These are phyloP conservation scores for Papilio demoleus DNA, from an alignment of 2,888 invertebrate genomes.

Conservation along the genomic window DNA sequence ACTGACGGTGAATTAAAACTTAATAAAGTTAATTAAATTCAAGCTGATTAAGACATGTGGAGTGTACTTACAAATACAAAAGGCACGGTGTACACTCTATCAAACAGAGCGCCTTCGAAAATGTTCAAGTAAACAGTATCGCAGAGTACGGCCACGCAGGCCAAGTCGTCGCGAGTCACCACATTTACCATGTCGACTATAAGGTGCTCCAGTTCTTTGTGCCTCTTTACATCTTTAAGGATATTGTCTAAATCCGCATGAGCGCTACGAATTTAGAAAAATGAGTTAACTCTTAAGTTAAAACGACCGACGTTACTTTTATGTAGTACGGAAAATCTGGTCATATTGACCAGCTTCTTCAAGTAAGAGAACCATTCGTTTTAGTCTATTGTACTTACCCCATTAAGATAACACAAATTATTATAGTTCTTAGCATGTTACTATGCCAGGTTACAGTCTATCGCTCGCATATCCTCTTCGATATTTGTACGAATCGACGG, in stretches of 20 bases:
- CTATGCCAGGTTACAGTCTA: constrained; percentile 47
- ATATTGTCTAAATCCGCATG: constrained; percentile 54
- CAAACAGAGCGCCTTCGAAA: constrained; percentile 78
- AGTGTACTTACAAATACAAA: constrained; percentile 80
- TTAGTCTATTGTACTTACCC: constrained; percentile 36
- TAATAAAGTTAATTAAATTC: not conserved
- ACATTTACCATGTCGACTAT: constrained; percentile 64
- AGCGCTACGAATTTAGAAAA: constrained; percentile 47
- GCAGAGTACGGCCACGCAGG: constrained; percentile 80
- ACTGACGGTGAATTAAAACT: not conserved
- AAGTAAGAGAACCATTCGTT: not conserved
- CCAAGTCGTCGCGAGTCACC: constrained; percentile 59
- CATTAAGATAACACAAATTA: constrained; percentile 31
- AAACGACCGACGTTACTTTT: no score
- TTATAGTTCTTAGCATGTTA: constrained; percentile 41
- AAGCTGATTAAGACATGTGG: no score
- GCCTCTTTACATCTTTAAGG: constrained; percentile 53
- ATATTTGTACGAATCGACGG: constrained; percentile 41
- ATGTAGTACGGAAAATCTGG: no score
- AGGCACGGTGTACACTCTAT: constrained; percentile 70
- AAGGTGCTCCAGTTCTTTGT: constrained; percentile 63
- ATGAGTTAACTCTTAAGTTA: no score
- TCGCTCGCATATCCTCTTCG: not conserved
- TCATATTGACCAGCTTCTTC: no score
- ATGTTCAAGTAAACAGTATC: constrained; percentile 81